phyloP scores from a whole-genome alignment of 2,888 invertebrate species.

The Pyralis farinalis region DNA sequence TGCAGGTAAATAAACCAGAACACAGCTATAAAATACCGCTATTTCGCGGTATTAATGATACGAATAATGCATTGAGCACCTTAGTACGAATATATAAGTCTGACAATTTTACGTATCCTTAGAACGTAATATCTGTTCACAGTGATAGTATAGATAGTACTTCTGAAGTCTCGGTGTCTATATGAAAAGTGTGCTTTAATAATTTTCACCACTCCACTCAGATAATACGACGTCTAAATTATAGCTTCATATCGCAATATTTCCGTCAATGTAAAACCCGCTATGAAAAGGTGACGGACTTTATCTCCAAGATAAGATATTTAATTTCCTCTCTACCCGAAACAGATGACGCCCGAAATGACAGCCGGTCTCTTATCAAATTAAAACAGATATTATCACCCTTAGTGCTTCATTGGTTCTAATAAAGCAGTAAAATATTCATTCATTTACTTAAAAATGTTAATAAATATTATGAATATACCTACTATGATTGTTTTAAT shows the following conservation, averaged over 20 bases:
- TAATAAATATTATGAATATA: no score
- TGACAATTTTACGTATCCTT: no score
- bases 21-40: no score
- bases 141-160: no score
- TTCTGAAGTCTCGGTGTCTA: no score
- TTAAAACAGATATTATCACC: constrained; percentile 32
- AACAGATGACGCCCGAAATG: constrained; percentile 54
- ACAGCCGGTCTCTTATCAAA: constrained; percentile 34
- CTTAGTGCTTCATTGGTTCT: constrained; percentile 3
- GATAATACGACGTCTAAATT: not conserved
- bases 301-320: constrained; percentile 58
- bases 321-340: constrained; percentile 65
- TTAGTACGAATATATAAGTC: no score
- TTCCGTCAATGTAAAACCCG: constrained; percentile 18
- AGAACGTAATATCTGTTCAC: no score
- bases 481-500: no score
- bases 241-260: constrained; percentile 10
- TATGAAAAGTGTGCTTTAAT: constrained; percentile 1
- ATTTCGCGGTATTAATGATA: no score
- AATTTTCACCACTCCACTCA: not conserved
- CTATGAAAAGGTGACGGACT: constrained; percentile 49
- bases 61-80: no score
- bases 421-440: not conserved
- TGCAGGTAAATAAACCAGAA: no score
- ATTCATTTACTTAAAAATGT: not conserved